Evolutionary conservation across 2,888 invertebrate genomes (phyloP), one percentile per base, ranked within the genome.

Genomic region (Bombylius major): DNA sequence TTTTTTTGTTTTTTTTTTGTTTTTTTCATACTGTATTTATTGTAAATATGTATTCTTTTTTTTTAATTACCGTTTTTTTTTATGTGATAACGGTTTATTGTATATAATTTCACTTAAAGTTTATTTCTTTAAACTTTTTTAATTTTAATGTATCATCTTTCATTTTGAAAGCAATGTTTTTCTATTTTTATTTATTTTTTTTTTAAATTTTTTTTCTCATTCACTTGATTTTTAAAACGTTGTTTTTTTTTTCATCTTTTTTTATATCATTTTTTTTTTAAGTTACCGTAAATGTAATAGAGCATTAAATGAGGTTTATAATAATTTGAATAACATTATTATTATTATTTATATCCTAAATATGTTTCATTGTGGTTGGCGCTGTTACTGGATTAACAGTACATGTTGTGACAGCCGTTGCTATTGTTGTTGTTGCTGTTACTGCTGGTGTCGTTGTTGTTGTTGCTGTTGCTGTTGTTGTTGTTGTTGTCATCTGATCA

Each of bases 391-490:
- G 49, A 56, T 58, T 60, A 57, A 59, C 59, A 52, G 58, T 56
- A 54, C 58, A 56, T 62, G 62, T 59, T 57, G 62, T 56, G 53
- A 60, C 59, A 58, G 61, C 61, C 59, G 62, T 62, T 59, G 60
- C 60, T 32, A 58, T 56, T 53, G 58, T 58, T 47, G 55, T 60
- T 58, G 62, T 60, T 53, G 69, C 67, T 70, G 65, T 66, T 65
- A 68, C 57, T 58, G 66, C 59, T 65, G 66, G 55, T 65, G 65
- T 56, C 54, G 68, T n/a, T 64, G 64, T 48, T 63, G 63, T 14
- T 59, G 63, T 54, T 51, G 63, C 56, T 58, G 55, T 48, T 59
- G 57, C 59, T 59, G 63, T 60, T 60, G 58, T 48, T 44, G 57
- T 58, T 53, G 53, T 49, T 59, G 60, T 51, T 60, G 62, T 57